These are phyloP conservation scores for Lampris incognitus DNA, from an alignment of 2,113 vertebrate genomes.

Conservation along the genomic window DNA sequence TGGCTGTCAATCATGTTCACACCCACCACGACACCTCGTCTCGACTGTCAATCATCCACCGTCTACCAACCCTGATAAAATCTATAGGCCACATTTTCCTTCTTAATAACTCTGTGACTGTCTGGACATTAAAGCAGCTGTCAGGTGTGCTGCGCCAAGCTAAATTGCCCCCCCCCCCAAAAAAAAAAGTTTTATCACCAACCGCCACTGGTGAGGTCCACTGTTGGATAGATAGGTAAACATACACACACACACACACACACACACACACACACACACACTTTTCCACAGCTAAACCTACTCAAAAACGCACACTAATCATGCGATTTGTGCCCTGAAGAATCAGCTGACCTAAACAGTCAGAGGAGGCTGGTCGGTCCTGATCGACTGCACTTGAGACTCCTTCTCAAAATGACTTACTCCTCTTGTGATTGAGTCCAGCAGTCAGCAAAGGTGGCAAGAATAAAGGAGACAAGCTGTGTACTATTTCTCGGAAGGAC, in stretches of 20 bases:
- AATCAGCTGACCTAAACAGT: slow-evolving; percentile 75
- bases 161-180: too few species aligned
- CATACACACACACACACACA: slow-evolving; percentile 15
- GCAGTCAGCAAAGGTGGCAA: slow-evolving; percentile 34
- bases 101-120: too few species aligned
- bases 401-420: slow-evolving; percentile 38
- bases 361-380: slow-evolving; percentile 42
- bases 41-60: too few species aligned
- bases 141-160: too few species aligned
- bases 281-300: slow-evolving; percentile 18
- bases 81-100: too few species aligned
- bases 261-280: slow-evolving; percentile 6
- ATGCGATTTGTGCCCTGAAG: slow-evolving; percentile 59
- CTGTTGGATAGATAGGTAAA: neutral
- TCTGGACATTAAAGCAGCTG: too few species aligned
- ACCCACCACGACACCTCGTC: too few species aligned
- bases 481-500: slow-evolving; percentile 4
- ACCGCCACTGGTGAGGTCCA: too few species aligned
- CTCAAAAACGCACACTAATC: slow-evolving; percentile 39
- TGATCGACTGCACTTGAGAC: slow-evolving; percentile 50
- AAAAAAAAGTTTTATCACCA: too few species aligned
- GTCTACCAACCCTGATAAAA: too few species aligned
- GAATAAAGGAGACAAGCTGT: slow-evolving; percentile 11
- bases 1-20: too few species aligned
- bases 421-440: slow-evolving; percentile 55